phyloP scores from a whole-genome alignment of 2,797 vertebrate genomes.

The Cossypha polioptera region DNA sequence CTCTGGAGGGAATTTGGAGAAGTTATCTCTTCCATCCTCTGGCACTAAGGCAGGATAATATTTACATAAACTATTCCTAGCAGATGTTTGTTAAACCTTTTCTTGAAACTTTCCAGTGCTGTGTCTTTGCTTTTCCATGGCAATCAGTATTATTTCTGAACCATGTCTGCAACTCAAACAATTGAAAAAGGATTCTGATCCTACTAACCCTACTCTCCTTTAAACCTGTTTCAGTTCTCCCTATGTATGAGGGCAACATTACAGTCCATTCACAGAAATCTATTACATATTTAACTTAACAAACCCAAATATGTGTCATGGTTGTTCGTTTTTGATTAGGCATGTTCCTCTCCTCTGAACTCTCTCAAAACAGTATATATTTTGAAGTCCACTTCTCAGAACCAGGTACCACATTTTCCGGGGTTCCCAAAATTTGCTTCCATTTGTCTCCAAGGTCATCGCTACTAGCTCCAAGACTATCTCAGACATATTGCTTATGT shows the following conservation, averaged over 20 bases:
- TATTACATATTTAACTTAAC: not conserved
- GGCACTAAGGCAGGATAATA: not conserved
- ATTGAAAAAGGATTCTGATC: not conserved
- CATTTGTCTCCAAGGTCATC: not conserved
- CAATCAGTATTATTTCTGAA: not conserved
- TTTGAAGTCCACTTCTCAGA: not conserved
- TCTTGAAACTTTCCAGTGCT: not conserved
- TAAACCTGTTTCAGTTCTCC: not conserved
- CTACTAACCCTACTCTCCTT: not conserved
- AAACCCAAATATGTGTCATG: not conserved
- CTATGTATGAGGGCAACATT: not conserved
- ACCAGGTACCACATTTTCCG: not conserved
- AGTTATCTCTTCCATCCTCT: not conserved
- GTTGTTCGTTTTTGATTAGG: not conserved
- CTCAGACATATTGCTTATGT: not conserved
- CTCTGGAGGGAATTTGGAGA: not conserved
- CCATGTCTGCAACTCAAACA: fast-evolving
- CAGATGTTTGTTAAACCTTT: not conserved
- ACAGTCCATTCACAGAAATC: not conserved
- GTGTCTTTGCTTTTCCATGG: not conserved
- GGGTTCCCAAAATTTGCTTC: not conserved
- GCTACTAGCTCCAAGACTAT: not conserved
- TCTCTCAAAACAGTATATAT: not conserved
- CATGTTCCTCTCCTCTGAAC: not conserved
- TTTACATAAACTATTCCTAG: not conserved